Conservation (phyloP, 2,888 invertebrate genomes). For the Ormyrus thymus region DNA sequence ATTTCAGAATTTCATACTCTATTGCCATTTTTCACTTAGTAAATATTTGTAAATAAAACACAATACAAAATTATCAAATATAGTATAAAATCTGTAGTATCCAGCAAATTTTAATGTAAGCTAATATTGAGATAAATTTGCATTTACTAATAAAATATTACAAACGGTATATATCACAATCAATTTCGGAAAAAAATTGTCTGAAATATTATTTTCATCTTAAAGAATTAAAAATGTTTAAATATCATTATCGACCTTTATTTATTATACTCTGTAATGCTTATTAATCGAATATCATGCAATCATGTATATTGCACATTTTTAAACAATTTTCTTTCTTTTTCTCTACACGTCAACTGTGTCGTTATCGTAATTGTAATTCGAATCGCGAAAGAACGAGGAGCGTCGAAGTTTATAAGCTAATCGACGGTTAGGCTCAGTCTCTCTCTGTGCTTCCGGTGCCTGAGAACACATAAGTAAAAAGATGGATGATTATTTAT, state of each 20-base stretch:
- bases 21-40: too few relatives aligned
- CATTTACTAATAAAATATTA: slow-evolving; percentile 6
- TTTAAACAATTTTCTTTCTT: slow-evolving; percentile 51
- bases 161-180: neutral
- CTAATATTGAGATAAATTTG: neutral
- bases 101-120: too few relatives aligned
- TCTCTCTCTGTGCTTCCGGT: slow-evolving; percentile 73
- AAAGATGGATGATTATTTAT: slow-evolving; percentile 31
- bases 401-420: slow-evolving; percentile 71
- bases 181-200: neutral
- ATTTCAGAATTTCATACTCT: neutral
- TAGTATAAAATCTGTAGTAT: too few relatives aligned
- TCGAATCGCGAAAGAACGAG: slow-evolving; percentile 73
- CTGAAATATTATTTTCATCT: neutral
- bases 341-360: slow-evolving; percentile 70
- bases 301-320: slow-evolving; percentile 21
- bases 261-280: slow-evolving; percentile 5
- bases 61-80: too few relatives aligned
- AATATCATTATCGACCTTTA: neutral
- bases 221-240: slow-evolving; percentile 11
- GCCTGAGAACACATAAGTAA: slow-evolving; percentile 62
- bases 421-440: slow-evolving; percentile 68
- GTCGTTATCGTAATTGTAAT: slow-evolving; percentile 73
- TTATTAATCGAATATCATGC: neutral
- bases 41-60: too few relatives aligned